A percentile compares a stretch with the other conserved stretches of the same genome.
Evolutionary conservation across 30 jellyfish, hydroid and myxozoan genomes (phyloP).

Genomic region (Nemopilema nomurai): DNA sequence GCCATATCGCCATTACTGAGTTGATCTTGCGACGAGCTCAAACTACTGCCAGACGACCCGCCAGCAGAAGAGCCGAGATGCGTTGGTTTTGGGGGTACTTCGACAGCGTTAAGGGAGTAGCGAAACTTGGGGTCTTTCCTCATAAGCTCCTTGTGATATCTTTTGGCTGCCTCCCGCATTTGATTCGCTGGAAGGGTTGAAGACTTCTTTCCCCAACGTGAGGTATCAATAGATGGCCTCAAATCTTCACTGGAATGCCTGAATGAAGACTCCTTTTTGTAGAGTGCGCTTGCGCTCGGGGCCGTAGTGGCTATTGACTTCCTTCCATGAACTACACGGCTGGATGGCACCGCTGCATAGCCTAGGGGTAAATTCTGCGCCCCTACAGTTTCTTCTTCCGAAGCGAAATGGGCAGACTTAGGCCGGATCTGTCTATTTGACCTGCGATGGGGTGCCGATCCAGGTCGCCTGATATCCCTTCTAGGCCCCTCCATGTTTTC

Average conservation of each 20-base stretch:
- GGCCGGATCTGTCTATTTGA: slow-evolving; percentile 47
- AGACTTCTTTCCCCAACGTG: slow-evolving; percentile 16
- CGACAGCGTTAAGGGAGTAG: slow-evolving; percentile 66
- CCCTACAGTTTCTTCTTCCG: slow-evolving; percentile 34
- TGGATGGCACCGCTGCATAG: slow-evolving; percentile 26
- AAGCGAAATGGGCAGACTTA: slow-evolving; percentile 68
- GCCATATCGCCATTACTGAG: slow-evolving; percentile 30
- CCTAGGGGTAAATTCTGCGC: slow-evolving; percentile 62
- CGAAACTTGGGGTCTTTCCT: slow-evolving; percentile 89
- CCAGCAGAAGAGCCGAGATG: slow-evolving; percentile 56
- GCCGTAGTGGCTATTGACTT: slow-evolving; percentile 56
- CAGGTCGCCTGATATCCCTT: slow-evolving; percentile 58
- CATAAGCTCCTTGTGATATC: slow-evolving; percentile 86
- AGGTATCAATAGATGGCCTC: slow-evolving; percentile 34
- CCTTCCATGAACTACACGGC: slow-evolving; percentile 49
- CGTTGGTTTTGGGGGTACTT: slow-evolving; percentile 30
- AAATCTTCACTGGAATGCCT: slow-evolving; percentile 92
- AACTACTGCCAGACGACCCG: slow-evolving; percentile 61
- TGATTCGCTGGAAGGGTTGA: slow-evolving; percentile 82
- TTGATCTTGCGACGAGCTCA: slow-evolving; percentile 42
- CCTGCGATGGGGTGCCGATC: slow-evolving; percentile 57
- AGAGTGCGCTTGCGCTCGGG: slow-evolving; percentile 24
- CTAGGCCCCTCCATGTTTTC: slow-evolving; percentile 57
- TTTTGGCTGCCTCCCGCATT: slow-evolving; percentile 94
- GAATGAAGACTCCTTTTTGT: slow-evolving; percentile 49